Conservation (phyloP, 1,140 invertebrate species). For the Drosophila dunni region DNA sequence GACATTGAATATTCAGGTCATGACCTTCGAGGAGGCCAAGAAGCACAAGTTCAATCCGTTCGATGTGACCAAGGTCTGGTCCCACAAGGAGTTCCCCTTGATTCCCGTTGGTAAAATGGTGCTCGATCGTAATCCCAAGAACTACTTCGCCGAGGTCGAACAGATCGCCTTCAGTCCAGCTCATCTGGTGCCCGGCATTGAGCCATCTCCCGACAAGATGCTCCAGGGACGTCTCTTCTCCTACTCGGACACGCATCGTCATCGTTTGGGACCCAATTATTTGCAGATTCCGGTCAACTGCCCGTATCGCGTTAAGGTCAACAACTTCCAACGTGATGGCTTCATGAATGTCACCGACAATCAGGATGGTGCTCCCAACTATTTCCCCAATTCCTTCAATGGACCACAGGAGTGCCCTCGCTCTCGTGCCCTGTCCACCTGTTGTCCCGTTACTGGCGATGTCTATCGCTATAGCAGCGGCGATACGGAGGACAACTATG, state of each 20-base stretch:
- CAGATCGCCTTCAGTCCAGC: constrained; percentile 97
- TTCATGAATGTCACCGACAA: constrained; percentile 88
- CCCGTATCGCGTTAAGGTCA: constrained; percentile 89
- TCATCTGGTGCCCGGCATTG: constrained; percentile 96
- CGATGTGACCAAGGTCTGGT: constrained; percentile 97
- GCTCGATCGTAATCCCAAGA: constrained; percentile 94
- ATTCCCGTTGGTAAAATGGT: constrained; percentile 96
- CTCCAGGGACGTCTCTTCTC: constrained; percentile 97
- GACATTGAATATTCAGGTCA: constrained; percentile 91
- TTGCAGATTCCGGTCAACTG: constrained; percentile 98
- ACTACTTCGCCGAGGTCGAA: constrained; percentile 98
- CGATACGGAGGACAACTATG: constrained; percentile 95
- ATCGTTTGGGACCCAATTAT: constrained; percentile 97
- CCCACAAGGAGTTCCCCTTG: constrained; percentile 95
- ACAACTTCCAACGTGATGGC: constrained; percentile 96
- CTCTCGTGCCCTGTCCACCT: constrained; percentile 86
- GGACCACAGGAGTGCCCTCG: constrained; percentile 89
- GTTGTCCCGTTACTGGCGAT: constrained; percentile 86
- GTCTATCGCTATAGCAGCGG: constrained; percentile 91
- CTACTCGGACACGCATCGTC: constrained; percentile 97
- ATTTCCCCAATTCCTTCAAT: constrained; percentile 97
- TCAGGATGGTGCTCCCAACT: constrained; percentile 94
- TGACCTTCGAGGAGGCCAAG: constrained; percentile 91
- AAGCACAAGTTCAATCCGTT: constrained; percentile 94
- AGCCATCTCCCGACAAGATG: constrained; percentile 97